Conservation (phyloP, 64 coral and sea anemone species). For the Porites australiensis region DNA sequence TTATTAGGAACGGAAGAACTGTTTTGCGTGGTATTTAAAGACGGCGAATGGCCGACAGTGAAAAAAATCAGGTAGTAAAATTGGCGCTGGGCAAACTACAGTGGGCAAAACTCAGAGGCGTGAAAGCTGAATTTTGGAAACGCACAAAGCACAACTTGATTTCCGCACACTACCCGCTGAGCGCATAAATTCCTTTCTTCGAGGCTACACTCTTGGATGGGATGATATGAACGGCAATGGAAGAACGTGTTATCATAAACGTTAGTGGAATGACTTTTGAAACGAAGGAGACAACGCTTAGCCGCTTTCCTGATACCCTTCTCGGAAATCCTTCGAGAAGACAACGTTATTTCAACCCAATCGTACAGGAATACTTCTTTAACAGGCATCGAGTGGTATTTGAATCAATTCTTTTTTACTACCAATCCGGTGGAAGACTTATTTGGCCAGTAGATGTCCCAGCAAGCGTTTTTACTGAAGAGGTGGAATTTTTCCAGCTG, state of each 20-base stretch:
- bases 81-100: not conserved
- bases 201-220: not conserved
- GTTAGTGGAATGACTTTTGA: conserved; percentile 96
- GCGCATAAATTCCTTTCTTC: conserved; percentile 4
- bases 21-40: not conserved
- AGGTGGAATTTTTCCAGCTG: conserved; percentile 96
- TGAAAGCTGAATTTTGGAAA: not conserved
- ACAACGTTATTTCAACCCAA: conserved; percentile 71
- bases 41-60: not conserved
- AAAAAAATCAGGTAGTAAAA: too few relatives aligned
- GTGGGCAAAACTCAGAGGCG: not conserved
- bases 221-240: conserved; percentile 43
- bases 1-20: not conserved
- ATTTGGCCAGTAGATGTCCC: conserved; percentile 87
- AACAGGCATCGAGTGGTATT: conserved; percentile 89
- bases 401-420: conserved; percentile 98
- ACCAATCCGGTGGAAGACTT: conserved; percentile 96
- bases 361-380: conserved; percentile 88
- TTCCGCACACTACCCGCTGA: not conserved
- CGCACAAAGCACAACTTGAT: not conserved
- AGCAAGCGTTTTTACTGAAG: conserved; percentile 85
- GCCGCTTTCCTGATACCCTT: conserved; percentile 87
- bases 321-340: conserved; percentile 88
- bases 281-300: conserved; percentile 76
- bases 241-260: conserved; percentile 90